These are phyloP conservation scores for Ctenochaetus hawaiiensis DNA, from an alignment of 2,797 vertebrate genomes.

Conservation along the genomic window DNA sequence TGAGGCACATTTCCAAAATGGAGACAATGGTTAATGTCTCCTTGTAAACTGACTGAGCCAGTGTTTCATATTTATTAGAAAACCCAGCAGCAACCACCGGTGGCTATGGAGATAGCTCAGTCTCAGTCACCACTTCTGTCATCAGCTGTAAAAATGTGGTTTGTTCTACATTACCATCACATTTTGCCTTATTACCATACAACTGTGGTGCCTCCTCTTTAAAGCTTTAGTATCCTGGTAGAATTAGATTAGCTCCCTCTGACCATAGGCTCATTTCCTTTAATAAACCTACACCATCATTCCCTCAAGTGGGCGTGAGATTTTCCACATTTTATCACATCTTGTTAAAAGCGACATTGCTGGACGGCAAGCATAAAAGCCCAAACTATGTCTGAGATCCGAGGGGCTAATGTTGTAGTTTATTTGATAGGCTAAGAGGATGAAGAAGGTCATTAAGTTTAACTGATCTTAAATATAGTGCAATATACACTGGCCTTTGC, in stretches of 20 bases:
- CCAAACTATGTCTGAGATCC: slow-evolving; percentile 55
- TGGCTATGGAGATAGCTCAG: background rate
- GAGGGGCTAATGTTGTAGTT: slow-evolving; percentile 67
- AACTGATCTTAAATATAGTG: slow-evolving; percentile 75
- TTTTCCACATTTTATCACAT: slow-evolving; percentile 77
- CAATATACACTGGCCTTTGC: slow-evolving; percentile 60
- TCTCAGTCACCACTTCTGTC: slow-evolving; percentile 12
- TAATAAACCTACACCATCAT: slow-evolving; percentile 80
- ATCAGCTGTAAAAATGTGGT: slow-evolving; percentile 33
- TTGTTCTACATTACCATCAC: slow-evolving; percentile 13
- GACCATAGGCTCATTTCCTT: slow-evolving; percentile 68
- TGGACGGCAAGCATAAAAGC: slow-evolving; percentile 70
- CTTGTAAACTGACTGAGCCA: slow-evolving; percentile 12
- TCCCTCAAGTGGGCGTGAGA: slow-evolving; percentile 79
- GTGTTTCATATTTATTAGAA: slow-evolving; percentile 42
- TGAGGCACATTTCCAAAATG: slow-evolving; percentile 19
- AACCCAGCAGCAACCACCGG: slow-evolving; percentile 21
- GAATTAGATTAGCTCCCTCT: slow-evolving; percentile 62
- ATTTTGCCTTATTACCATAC: slow-evolving; percentile 47
- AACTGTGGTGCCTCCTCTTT: slow-evolving; percentile 46
- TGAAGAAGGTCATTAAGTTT: slow-evolving; percentile 79
- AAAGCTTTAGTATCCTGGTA: slow-evolving; percentile 45
- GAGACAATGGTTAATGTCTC: slow-evolving; percentile 8
- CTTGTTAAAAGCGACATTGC: slow-evolving; percentile 70
- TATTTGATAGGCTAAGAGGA: slow-evolving; percentile 71